Base-by-base conservation (phyloP, 2,888 invertebrate genomes). In the Drosophila buzzatii region DNA sequence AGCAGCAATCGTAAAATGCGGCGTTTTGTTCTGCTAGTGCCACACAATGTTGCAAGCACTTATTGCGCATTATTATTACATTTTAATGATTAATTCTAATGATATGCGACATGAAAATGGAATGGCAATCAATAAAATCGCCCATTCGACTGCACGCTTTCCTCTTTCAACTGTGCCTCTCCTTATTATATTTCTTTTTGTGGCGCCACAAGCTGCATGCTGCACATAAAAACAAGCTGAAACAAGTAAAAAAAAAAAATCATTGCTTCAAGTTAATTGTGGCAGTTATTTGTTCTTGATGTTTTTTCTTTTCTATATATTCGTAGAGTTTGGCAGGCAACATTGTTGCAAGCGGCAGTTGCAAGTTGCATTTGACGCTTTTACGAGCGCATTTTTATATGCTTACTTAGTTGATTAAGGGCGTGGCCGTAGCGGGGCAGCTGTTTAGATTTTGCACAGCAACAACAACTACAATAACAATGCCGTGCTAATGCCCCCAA, bases 61-160 rank as follows among this genome's bases (percentile, higher is more conserved):
- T 90, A 91, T 90, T 88, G 87, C 85, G 85, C 83, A 89, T 90
- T 90, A 91, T 91, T 91, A 91, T 91, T 91, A 87, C 90, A 90
- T 82, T 88, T 91, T 91, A 91, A 91, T 91, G 92, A 91, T 91
- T 91, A 91, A 91, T 91, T 90, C 91, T 91, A 91, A 91, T 91
- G 91, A 85, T 85, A 90, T 90, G 91, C 92, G 87, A 91, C 89
- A 84, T 88, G 85, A 87, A 90, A 82, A 80, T 70, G 76, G 76
- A 89, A 81, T 77, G 82, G 68, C 74, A 62, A 77, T 70, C 74
- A 77, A 82, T 75, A 82, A 78, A 82, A 78, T 81, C 76, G 57
- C 62, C 56, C 60, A 68, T 79, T 85, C 37, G 52, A 53, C 33
- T 71, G 67, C 57, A 67, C 66, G 55, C 67, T 59, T 31, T 27